Percentiles rank a stretch among this genome's conserved stretches.
phyloP scores from a whole-genome alignment of 2,113 vertebrate genomes.

The Pituophis catenifer region DNA sequence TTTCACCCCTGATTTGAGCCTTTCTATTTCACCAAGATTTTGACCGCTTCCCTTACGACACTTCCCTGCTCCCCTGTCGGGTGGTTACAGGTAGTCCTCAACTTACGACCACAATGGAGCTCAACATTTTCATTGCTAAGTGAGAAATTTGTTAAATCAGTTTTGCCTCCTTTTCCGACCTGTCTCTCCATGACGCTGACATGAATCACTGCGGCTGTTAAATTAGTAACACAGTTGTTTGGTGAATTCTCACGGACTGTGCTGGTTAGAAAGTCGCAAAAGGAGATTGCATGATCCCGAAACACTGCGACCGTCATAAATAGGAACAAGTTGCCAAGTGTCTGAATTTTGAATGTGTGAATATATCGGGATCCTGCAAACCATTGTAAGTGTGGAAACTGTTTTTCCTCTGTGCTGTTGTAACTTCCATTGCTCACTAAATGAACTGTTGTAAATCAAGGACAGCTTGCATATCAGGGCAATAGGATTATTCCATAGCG shows the following conservation, averaged over 20 bases:
- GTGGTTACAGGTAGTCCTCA: not conserved
- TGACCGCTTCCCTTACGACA: not conserved
- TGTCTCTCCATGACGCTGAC: fast-evolving
- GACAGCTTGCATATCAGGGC: not conserved
- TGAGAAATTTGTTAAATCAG: not conserved
- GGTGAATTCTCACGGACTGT: not conserved
- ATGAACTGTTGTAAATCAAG: no score
- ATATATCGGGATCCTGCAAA: no score
- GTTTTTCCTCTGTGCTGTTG: no score
- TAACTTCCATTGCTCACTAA: no score
- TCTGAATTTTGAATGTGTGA: no score
- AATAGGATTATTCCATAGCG: not conserved
- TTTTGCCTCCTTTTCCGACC: not conserved
- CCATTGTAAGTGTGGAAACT: no score
- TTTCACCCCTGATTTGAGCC: not conserved
- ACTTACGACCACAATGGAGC: not conserved
- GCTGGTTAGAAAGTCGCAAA: not conserved
- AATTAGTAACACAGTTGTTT: not conserved
- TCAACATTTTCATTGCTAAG: not conserved
- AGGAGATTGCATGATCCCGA: no score
- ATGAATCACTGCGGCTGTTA: not conserved
- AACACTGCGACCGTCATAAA: no score
- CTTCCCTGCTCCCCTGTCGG: not conserved
- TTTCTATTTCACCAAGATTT: not conserved
- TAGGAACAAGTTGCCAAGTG: no score